phyloP scores from a whole-genome alignment of 2,888 invertebrate genomes.

The Drosophila antonietae region DNA sequence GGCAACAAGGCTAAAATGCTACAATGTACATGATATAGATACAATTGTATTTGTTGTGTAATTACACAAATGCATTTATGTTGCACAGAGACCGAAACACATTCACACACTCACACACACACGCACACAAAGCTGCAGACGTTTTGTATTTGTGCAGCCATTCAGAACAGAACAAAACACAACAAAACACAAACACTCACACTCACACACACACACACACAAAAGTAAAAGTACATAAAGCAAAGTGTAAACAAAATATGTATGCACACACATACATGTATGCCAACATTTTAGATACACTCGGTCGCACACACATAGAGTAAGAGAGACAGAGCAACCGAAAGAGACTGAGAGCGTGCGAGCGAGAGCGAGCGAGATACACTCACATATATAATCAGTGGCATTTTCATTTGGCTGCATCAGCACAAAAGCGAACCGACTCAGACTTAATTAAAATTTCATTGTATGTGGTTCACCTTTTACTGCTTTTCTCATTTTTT shows the following conservation, averaged over 20 bases:
- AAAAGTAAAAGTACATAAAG: conserved; percentile 52
- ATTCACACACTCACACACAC: conserved; percentile 24
- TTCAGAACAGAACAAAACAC: conserved; percentile 70
- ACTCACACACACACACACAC: conserved; percentile 17
- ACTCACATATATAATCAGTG: conserved; percentile 65
- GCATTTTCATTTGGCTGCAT: conserved; percentile 77
- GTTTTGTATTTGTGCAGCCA: conserved; percentile 78
- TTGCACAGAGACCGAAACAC: conserved; percentile 48
- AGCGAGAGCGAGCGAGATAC: neutral
- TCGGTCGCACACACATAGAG: conserved; percentile 28
- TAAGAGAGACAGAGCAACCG: too few relatives aligned
- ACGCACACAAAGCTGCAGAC: conserved; percentile 63
- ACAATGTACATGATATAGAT: conserved; percentile 63
- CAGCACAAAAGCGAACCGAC: conserved; percentile 68
- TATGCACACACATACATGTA: conserved; percentile 48
- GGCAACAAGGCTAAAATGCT: conserved; percentile 35
- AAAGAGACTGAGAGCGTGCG: neutral
- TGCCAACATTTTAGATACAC: conserved; percentile 68
- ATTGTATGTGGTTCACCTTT: conserved; percentile 71
- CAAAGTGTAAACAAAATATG: conserved; percentile 70
- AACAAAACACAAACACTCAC: conserved; percentile 42
- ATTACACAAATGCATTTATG: conserved; percentile 79
- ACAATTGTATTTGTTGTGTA: conserved; percentile 70
- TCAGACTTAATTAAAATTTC: conserved; percentile 78
- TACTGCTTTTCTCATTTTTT: conserved; percentile 24